phyloP scores from a whole-genome alignment of 2,113 vertebrate species.

The Quiscalus mexicanus region DNA sequence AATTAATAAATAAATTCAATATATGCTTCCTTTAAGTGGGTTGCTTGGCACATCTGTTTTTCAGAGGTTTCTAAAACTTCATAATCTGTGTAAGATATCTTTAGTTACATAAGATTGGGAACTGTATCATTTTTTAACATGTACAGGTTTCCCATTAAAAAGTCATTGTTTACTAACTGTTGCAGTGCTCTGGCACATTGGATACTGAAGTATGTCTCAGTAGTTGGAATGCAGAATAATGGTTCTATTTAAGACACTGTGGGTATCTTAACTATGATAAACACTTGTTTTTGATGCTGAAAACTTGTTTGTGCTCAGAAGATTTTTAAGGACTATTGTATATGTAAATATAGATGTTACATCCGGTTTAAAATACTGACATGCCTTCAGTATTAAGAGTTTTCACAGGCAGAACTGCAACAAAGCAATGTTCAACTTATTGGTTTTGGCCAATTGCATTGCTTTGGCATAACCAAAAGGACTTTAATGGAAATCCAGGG shows the following conservation, averaged over 20 bases:
- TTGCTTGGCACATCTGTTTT: constrained; percentile 27
- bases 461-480: not conserved
- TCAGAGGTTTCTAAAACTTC: constrained; percentile 45
- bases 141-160: constrained; percentile 22
- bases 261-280: not conserved
- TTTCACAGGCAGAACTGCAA: not conserved
- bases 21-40: constrained; percentile 18
- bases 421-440: accelerated
- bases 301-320: not conserved
- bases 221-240: constrained; percentile 12
- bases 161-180: not conserved
- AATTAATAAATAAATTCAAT: constrained; percentile 58
- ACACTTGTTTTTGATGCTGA: not conserved
- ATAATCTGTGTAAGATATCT: not conserved
- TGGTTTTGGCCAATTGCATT: not conserved
- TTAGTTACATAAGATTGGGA: constrained; percentile 20
- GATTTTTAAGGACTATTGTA: not conserved
- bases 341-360: not conserved
- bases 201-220: not conserved
- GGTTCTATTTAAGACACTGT: not conserved
- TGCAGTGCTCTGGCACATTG: not conserved
- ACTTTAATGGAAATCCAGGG: not conserved
- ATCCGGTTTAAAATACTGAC: not conserved
- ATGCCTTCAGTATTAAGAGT: not conserved
- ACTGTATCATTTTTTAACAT: constrained; percentile 38